These are phyloP conservation scores for Mimachlamys varia DNA, from an alignment of 2,888 invertebrate species.

Conservation along the genomic window DNA sequence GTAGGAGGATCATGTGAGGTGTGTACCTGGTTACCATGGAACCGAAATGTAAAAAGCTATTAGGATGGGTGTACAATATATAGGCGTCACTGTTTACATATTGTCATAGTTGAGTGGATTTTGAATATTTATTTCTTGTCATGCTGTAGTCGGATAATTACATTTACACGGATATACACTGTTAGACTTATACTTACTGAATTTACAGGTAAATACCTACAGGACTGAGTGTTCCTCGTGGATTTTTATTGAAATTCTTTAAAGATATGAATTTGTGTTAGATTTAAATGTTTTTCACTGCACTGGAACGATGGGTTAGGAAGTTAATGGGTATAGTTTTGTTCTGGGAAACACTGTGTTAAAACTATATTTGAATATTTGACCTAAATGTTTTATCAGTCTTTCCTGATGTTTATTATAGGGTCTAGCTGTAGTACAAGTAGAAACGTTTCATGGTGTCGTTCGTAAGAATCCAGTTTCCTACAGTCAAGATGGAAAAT, in stretches of 20 bases:
- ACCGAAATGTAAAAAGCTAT: neutral
- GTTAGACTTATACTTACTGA: neutral
- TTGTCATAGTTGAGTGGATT: neutral
- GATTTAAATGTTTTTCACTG: neutral
- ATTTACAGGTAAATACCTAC: conserved; percentile 3
- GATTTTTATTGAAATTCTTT: too few relatives aligned
- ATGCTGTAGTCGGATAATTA: conserved; percentile 9
- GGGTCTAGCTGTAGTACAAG: neutral
- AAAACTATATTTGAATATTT: neutral
- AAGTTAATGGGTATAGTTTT: neutral
- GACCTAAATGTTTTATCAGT: neutral
- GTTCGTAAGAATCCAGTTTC: neutral
- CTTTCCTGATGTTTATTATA: neutral
- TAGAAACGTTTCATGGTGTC: neutral
- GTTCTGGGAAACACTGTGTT: neutral
- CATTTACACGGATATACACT: conserved; percentile 8
- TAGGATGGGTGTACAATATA: conserved; percentile 11
- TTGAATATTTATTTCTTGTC: neutral
- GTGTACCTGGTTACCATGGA: neutral
- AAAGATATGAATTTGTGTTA: conserved; percentile 15
- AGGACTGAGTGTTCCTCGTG: neutral
- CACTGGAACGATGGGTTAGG: neutral
- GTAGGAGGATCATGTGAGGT: neutral
- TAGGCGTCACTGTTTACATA: neutral
- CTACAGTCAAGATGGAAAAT: neutral